Evolutionary conservation across 2,797 vertebrate species (phyloP).

Genomic region (Eleutherodactylus coqui): DNA sequence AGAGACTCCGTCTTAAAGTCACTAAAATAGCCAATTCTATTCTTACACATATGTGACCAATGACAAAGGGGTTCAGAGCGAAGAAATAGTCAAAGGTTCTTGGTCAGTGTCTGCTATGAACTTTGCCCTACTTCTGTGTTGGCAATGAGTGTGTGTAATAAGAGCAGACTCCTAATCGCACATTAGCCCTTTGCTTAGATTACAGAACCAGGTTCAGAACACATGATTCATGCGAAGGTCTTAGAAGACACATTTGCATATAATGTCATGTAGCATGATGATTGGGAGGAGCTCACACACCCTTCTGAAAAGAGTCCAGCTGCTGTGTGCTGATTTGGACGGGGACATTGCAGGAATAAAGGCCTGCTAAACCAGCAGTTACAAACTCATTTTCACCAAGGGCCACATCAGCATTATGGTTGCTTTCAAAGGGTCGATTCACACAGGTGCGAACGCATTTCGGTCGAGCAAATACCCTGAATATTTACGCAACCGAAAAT

Average conservation of each 20-base stretch:
- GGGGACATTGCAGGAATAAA: too few relatives aligned
- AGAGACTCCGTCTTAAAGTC: not conserved
- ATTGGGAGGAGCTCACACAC: too few relatives aligned
- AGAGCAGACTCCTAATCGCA: not conserved
- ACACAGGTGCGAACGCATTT: too few relatives aligned
- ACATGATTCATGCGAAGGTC: not conserved
- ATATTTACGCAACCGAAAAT: too few relatives aligned
- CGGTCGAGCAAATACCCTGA: too few relatives aligned
- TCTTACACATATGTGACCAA: not conserved
- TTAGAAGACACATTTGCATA: not conserved
- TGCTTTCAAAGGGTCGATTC: too few relatives aligned
- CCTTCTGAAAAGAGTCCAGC: too few relatives aligned
- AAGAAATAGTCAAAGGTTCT: not conserved
- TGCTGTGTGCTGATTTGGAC: too few relatives aligned
- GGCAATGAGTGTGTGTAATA: not conserved
- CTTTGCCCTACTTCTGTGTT: constrained; percentile 38
- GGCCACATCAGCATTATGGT: too few relatives aligned
- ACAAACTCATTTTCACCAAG: too few relatives aligned
- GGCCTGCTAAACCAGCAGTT: too few relatives aligned
- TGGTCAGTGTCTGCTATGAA: not conserved
- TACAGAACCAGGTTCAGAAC: not conserved
- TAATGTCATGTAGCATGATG: too few relatives aligned
- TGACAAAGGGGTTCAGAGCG: not conserved
- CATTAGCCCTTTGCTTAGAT: not conserved
- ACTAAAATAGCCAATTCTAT: not conserved